These are phyloP conservation scores for Pelochelys cantorii DNA, from an alignment of 2,797 vertebrate species.

Conservation along the genomic window DNA sequence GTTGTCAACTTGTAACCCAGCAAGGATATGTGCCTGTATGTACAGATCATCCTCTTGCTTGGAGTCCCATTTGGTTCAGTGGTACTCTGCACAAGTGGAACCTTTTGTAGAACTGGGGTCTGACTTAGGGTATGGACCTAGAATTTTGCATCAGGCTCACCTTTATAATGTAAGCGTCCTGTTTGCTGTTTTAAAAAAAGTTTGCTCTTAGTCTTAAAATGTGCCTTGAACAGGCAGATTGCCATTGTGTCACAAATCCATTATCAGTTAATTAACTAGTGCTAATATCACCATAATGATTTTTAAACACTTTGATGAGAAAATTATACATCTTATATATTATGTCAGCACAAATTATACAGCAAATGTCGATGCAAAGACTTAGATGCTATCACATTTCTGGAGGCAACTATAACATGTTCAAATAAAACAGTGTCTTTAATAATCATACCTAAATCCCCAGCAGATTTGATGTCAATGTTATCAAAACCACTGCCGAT, in stretches of 20 bases:
- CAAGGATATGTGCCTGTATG: neutral
- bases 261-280: conserved; percentile 61
- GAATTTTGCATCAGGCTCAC: neutral
- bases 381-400: conserved; percentile 1
- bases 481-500: conserved; percentile 99
- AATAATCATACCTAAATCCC: conserved; percentile 89
- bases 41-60: neutral
- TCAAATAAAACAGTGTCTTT: neutral
- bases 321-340: conserved; percentile 40
- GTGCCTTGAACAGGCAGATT: neutral
- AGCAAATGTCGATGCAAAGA: conserved; percentile 18
- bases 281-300: conserved; percentile 38
- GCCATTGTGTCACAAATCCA: conserved; percentile 24
- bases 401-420: conserved; percentile 19
- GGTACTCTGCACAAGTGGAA: neutral
- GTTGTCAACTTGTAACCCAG: neutral
- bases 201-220: conserved; percentile 9
- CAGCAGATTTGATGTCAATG: conserved; percentile 98
- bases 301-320: conserved; percentile 57
- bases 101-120: neutral
- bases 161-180: neutral
- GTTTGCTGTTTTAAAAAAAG: neutral
- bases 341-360: neutral
- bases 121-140: conserved; percentile 17
- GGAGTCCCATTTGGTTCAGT: neutral